Conservation (phyloP, 2,888 invertebrate species). For the Drosophila nigricruria region DNA sequence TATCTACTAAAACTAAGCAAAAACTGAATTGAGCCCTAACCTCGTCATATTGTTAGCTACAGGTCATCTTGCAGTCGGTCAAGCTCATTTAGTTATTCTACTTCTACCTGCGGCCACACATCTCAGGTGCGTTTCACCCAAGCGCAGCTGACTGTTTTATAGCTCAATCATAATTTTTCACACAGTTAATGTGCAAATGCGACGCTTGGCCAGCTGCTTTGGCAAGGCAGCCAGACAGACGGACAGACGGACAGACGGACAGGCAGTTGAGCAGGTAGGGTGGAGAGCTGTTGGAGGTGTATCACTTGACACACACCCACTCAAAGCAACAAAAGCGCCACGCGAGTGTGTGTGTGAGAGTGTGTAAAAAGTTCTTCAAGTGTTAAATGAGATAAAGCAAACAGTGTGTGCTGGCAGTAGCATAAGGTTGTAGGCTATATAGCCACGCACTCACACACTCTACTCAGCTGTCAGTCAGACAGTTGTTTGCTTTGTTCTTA, state of each 20-base stretch:
- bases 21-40: too few species aligned
- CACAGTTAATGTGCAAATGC: constrained; percentile 81
- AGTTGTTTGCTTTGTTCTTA: constrained; percentile 20
- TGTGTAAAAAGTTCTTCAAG: constrained; percentile 72
- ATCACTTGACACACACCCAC: constrained; percentile 28
- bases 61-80: neutral
- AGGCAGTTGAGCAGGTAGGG: neutral
- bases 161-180: constrained; percentile 82
- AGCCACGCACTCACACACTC: neutral
- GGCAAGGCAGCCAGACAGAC: constrained; percentile 13
- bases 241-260: neutral
- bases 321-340: constrained; percentile 16
- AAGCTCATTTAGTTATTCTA: neutral
- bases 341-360: constrained; percentile 25
- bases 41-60: neutral
- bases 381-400: constrained; percentile 80
- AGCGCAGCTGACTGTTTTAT: constrained; percentile 79
- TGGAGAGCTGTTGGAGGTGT: neutral
- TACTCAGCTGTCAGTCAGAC: constrained; percentile 50
- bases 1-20: too few species aligned
- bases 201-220: constrained; percentile 41
- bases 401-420: constrained; percentile 43
- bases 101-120: constrained; percentile 2
- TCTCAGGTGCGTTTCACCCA: constrained; percentile 40
- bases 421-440: constrained; percentile 19